These are phyloP conservation scores for Heteromyza rotundicornis DNA, from an alignment of 2,888 invertebrate genomes.

Conservation along the genomic window DNA sequence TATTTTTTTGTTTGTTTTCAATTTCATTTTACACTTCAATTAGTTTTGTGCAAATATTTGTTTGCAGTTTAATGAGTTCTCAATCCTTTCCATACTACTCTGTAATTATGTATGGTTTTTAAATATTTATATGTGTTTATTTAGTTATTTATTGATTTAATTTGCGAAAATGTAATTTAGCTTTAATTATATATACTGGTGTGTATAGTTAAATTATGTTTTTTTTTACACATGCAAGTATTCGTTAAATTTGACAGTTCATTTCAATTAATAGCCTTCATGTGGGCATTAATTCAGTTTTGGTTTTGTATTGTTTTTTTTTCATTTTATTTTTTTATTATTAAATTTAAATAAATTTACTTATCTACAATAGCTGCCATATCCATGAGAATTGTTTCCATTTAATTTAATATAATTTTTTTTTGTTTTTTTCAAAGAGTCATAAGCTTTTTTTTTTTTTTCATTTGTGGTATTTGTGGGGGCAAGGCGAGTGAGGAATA, in stretches of 20 bases:
- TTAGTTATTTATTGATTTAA: too few species aligned
- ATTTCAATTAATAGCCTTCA: not conserved
- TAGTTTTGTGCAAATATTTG: too few species aligned
- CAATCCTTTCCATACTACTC: too few species aligned
- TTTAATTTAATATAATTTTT: constrained; percentile 22
- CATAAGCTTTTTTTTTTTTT: constrained; percentile 22
- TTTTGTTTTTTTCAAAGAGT: constrained; percentile 26
- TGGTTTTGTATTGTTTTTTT: constrained; percentile 3
- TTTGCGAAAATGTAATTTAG: too few species aligned
- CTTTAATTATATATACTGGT: too few species aligned
- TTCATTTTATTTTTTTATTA: constrained; percentile 2
- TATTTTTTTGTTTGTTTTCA: constrained; percentile 15
- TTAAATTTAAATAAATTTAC: constrained; percentile 48
- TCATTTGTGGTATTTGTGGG: too few species aligned
- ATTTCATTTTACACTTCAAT: constrained; percentile 9
- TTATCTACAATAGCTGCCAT: constrained; percentile 64
- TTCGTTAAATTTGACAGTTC: not conserved
- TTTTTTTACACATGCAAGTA: not conserved
- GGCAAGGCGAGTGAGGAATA: too few species aligned
- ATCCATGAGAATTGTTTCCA: constrained; percentile 63
- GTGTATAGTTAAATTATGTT: too few species aligned
- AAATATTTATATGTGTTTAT: too few species aligned
- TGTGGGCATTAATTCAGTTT: too few species aligned
- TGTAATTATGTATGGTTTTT: too few species aligned
- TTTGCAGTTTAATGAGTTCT: too few species aligned